These are phyloP conservation scores for Ondatra zibethicus DNA, from an alignment of 2,113 vertebrate genomes.

Conservation along the genomic window DNA sequence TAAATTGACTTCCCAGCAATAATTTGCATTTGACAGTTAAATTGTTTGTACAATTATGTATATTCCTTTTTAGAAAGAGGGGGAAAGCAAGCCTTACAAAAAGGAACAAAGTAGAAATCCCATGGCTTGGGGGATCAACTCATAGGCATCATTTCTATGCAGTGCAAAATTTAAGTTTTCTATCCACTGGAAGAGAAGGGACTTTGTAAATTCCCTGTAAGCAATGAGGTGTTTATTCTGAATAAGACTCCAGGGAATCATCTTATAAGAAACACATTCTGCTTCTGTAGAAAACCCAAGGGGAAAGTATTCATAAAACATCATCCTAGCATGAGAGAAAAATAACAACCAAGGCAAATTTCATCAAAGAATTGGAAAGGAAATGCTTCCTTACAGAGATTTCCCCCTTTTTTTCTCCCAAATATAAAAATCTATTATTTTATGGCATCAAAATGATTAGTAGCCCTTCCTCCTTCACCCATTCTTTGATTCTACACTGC, in stretches of 20 bases:
- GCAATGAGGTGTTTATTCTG: slow-evolving; percentile 63
- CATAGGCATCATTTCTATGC: neutral
- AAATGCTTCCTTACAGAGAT: slow-evolving; percentile 62
- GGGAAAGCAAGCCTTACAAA: neutral
- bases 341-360: slow-evolving; percentile 62
- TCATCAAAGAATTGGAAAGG: slow-evolving; percentile 59
- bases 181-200: slow-evolving; percentile 53
- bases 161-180: slow-evolving; percentile 55
- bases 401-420: slow-evolving; percentile 18
- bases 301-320: slow-evolving; percentile 42
- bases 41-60: slow-evolving; percentile 25
- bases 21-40: slow-evolving; percentile 64
- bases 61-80: slow-evolving; percentile 13
- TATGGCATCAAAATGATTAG: neutral
- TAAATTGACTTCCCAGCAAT: neutral
- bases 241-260: slow-evolving; percentile 70
- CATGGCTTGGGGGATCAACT: neutral
- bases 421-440: slow-evolving; percentile 43
- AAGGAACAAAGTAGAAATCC: slow-evolving; percentile 9
- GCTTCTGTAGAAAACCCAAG: slow-evolving; percentile 61
- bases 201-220: slow-evolving; percentile 56
- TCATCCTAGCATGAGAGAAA: slow-evolving; percentile 58
- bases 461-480: neutral
- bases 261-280: slow-evolving; percentile 67
- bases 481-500: neutral